These are phyloP conservation scores for Exephanes ischioxanthus DNA, from an alignment of 2,888 invertebrate genomes.

Conservation along the genomic window DNA sequence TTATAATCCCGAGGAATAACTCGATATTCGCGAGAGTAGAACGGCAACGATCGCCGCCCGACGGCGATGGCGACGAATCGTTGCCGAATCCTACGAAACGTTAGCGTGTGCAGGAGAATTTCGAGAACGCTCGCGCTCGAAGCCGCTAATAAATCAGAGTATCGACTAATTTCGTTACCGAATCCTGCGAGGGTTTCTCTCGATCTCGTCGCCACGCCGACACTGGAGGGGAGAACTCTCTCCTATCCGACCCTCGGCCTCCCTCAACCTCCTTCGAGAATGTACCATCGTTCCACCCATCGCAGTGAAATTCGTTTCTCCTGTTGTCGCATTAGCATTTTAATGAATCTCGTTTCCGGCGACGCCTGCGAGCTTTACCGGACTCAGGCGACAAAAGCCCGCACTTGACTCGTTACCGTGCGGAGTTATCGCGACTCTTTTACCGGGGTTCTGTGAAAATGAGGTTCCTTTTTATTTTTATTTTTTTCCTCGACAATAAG, in stretches of 20 bases:
- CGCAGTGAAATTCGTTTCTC: slow-evolving; percentile 70
- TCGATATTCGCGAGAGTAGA: slow-evolving; percentile 53
- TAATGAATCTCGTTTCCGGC: slow-evolving; percentile 71
- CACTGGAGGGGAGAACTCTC: background rate
- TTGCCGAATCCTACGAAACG: background rate
- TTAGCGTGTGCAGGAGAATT: slow-evolving; percentile 20
- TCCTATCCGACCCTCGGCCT: slow-evolving; percentile 37
- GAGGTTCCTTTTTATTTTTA: background rate
- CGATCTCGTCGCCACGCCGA: background rate
- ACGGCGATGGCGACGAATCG: background rate
- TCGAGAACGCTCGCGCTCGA: slow-evolving; percentile 27
- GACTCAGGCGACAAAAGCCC: slow-evolving; percentile 38
- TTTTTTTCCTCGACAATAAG: slow-evolving; percentile 3
- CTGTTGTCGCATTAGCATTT: slow-evolving; percentile 72
- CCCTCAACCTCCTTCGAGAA: slow-evolving; percentile 31
- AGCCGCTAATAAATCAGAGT: slow-evolving; percentile 74
- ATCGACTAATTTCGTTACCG: slow-evolving; percentile 77
- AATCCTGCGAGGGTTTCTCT: slow-evolving; percentile 48
- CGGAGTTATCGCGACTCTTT: slow-evolving; percentile 32
- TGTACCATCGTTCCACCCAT: background rate
- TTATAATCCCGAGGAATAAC: slow-evolving; percentile 63
- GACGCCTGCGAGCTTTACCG: slow-evolving; percentile 56
- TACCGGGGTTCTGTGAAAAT: slow-evolving; percentile 13
- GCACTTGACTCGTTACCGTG: slow-evolving; percentile 35
- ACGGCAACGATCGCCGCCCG: background rate